These are phyloP conservation scores for Heliconius hermathena DNA, from an alignment of 1,140 invertebrate genomes.

Conservation along the genomic window DNA sequence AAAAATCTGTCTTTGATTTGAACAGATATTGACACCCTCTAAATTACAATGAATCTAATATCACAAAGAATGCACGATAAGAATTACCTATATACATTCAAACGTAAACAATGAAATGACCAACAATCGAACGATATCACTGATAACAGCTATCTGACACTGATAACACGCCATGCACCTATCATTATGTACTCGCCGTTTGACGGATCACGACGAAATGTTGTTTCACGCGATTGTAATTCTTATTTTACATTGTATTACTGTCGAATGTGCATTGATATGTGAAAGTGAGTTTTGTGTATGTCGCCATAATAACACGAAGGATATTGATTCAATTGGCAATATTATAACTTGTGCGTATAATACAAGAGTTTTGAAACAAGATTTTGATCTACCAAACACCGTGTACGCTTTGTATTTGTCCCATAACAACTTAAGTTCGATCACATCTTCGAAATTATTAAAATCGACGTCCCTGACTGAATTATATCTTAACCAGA, in stretches of 20 bases:
- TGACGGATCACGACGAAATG: slow-evolving; percentile 47
- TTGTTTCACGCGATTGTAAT: slow-evolving; percentile 38
- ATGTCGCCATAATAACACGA: slow-evolving; percentile 51
- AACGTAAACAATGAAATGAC: slow-evolving; percentile 62
- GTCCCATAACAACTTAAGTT: slow-evolving; percentile 67
- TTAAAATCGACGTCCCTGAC: slow-evolving; percentile 51
- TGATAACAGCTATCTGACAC: slow-evolving; percentile 59
- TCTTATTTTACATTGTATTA: slow-evolving; percentile 42
- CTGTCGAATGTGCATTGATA: slow-evolving; percentile 45
- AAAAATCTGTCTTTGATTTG: background rate
- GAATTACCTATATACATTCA: slow-evolving; percentile 10
- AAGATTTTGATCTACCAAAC: slow-evolving; percentile 51
- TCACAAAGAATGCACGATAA: background rate
- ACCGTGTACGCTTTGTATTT: slow-evolving; percentile 63
- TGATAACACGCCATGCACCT: slow-evolving; percentile 46
- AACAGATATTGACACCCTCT: background rate
- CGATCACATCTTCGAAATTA: slow-evolving; percentile 46
- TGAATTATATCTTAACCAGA: slow-evolving; percentile 66
- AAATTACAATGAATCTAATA: background rate
- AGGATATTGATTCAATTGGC: slow-evolving; percentile 52
- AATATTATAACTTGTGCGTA: slow-evolving; percentile 66
- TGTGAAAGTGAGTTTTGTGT: slow-evolving; percentile 61
- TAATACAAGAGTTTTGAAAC: slow-evolving; percentile 45
- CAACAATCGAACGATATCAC: slow-evolving; percentile 60
- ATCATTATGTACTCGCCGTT: slow-evolving; percentile 38